phyloP scores from a whole-genome alignment of 2,888 invertebrate species.

The Dryococelus australis region DNA sequence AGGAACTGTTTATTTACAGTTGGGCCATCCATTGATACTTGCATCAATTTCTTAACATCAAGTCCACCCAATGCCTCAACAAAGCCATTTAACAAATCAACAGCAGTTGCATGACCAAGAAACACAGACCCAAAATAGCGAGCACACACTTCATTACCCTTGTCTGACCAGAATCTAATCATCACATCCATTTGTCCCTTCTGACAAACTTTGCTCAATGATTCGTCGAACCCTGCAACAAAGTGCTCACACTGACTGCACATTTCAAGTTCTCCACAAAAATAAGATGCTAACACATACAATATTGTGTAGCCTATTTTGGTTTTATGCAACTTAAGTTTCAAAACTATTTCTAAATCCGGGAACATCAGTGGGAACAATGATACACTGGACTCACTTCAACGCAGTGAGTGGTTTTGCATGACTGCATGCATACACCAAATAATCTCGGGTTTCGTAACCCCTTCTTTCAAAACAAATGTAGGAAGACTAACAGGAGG shows the following conservation, averaged over 20 bases:
- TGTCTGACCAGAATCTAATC: too few relatives aligned
- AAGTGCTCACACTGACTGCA: background rate
- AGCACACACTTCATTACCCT: too few relatives aligned
- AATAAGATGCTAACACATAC: background rate
- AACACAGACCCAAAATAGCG: background rate
- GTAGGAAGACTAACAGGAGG: background rate
- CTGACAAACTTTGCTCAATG: background rate
- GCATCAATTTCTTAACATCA: background rate
- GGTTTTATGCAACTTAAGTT: too few relatives aligned
- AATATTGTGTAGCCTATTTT: too few relatives aligned
- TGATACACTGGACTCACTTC: background rate
- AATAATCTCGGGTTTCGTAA: background rate
- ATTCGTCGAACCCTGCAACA: background rate
- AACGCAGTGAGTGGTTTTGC: background rate
- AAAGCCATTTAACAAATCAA: background rate
- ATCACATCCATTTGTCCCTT: too few relatives aligned
- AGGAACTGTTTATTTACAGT: background rate
- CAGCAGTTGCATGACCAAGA: background rate
- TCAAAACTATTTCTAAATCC: too few relatives aligned
- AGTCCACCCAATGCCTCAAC: background rate
- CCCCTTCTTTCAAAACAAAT: background rate
- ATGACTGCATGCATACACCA: too few relatives aligned
- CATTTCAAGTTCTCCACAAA: background rate
- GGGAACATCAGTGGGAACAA: background rate
- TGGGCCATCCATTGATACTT: conserved; percentile 1